Base-by-base conservation (phyloP, 2,888 invertebrate genomes). In the Rhagophthalmus giganteus region DNA sequence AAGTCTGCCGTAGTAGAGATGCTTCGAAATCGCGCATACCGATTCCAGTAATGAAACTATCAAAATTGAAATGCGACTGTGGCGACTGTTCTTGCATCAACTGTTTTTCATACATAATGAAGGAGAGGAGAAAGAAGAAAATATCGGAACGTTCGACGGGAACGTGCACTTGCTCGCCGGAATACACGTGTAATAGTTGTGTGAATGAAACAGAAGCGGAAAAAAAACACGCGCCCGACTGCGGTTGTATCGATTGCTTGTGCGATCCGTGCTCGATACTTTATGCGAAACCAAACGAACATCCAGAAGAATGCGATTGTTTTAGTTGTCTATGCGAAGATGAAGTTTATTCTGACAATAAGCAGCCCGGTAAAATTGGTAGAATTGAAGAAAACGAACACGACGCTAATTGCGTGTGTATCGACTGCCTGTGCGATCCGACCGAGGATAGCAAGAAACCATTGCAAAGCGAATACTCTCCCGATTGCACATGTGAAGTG, bases 221-320 rank as follows among this genome's bases (percentile, higher is more conserved):
- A 38, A 25, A 27, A 30, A 9, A 30, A 30, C 30, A 26, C 55
- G 54, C 59, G 2, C 37, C 53, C 2, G 55, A 52, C 24, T 60
- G 59, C 32, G 54, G 56, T 10, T 60, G 59, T 26, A 27, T 58
- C n/a, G 53, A 51, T 9, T 60, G 59, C 16, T 31, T 58, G 7
- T 59, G 58, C 13, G 47, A 50, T 8, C 58, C 58, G 16, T 37
- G 47, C 12, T 42, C 25, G 2, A 9, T 13, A 7, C 26, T 28
- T 39, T 25, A 27, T 15, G 5, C n/a, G 5, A 28, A 39, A n/a
- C 13, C 13, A 25, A 27, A 26, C 1, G 9, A 37, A 10, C 56
- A 56, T 28, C 24, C 38, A 4, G 20, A 37, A 8, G 38, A 41
- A n/a, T 57, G 55, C 12, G 53, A 53, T 24, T 55, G 55, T 13